Conservation (phyloP, 1,140 invertebrate genomes). For the Drosophila saltans region DNA sequence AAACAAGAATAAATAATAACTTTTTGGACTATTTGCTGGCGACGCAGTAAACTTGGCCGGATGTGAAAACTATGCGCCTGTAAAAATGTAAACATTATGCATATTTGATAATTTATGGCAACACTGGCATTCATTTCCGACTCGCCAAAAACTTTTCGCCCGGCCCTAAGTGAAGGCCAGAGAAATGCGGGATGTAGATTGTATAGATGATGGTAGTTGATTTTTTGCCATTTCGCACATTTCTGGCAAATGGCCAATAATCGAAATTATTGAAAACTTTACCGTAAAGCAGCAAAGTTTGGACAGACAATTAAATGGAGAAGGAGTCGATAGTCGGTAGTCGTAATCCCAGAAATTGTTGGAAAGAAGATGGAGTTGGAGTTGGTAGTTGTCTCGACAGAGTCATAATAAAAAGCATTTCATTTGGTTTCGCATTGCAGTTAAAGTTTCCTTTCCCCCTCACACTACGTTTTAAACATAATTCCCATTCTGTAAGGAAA, state of each 20-base stretch:
- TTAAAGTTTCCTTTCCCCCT: conserved; percentile 32
- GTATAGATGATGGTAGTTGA: conserved; percentile 34
- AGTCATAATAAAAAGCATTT: conserved; percentile 25
- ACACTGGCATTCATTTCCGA: conserved; percentile 81
- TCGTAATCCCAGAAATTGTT: background rate
- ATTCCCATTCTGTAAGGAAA: conserved; percentile 32
- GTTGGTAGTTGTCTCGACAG: conserved; percentile 39
- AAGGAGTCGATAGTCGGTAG: conserved; percentile 48
- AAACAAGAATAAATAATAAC: conserved; percentile 77
- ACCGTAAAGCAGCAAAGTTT: conserved; percentile 64
- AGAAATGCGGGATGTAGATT: conserved; percentile 37
- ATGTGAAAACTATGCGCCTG: conserved; percentile 33
- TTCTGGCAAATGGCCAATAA: conserved; percentile 82
- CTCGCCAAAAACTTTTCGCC: conserved; percentile 35
- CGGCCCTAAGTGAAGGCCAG: conserved; percentile 31
- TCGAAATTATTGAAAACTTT: conserved; percentile 83
- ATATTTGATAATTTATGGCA: conserved; percentile 83
- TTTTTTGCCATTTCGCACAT: conserved; percentile 48
- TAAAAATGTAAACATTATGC: conserved; percentile 82
- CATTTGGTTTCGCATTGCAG: conserved; percentile 33
- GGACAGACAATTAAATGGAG: conserved; percentile 70
- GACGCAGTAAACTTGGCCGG: conserved; percentile 71
- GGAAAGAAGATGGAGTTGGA: background rate
- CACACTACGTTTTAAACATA: conserved; percentile 16
- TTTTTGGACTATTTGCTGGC: conserved; percentile 65